Evolutionary conservation across 2,888 invertebrate species (phyloP), one percentile per base, ranked within the genome.

Genomic region (Drosophila sordidula): DNA sequence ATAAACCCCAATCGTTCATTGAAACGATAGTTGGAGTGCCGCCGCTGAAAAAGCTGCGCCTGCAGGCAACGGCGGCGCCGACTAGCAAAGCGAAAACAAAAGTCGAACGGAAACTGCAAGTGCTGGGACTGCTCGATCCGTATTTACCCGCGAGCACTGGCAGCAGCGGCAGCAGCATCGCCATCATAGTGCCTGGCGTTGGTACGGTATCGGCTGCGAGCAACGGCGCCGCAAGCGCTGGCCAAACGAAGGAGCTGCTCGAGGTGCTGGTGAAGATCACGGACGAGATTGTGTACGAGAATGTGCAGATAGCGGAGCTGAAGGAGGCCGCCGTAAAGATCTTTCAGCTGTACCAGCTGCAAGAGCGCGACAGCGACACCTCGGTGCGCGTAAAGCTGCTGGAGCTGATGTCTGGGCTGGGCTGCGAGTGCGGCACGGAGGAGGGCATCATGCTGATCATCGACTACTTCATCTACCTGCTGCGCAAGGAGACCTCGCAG

Each of bases 401-500:
- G 2, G 91, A 90, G 3, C 66, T 91, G 3, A 67, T 91, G 0
- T 90, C 91, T 0, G 91, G 91, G 32, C 65, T 91, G 26, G 88
- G 90, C 1, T 89, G 91, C 3, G 89, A 91, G 55, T 80, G 89
- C 39, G 78, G 80, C 42, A 78, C 84, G 0, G 87, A 91, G 29
- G 90, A 91, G 57, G 79, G 89, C 11, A 68, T 91, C 0, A 89
- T 82, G n/a, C 65, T 80, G 0, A 73, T 92, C 1, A 87, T 92
- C 5, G 92, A 92, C 45, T 91, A 91, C 47, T 91, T 92, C 8
- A 88, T 92, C 14, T 80, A 74, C 2, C 74, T 92, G 16, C 64
- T 92, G 38, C 91, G 92, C 51, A 81, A 82, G 25, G 92, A 92
- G 62, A 89, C 86, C 51, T 92, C 92, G 0, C 87, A 91, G 29